Evolutionary conservation across 2,888 invertebrate genomes (phyloP), one percentile per base, ranked within the genome.

Genomic region (Lepas anatifera): DNA sequence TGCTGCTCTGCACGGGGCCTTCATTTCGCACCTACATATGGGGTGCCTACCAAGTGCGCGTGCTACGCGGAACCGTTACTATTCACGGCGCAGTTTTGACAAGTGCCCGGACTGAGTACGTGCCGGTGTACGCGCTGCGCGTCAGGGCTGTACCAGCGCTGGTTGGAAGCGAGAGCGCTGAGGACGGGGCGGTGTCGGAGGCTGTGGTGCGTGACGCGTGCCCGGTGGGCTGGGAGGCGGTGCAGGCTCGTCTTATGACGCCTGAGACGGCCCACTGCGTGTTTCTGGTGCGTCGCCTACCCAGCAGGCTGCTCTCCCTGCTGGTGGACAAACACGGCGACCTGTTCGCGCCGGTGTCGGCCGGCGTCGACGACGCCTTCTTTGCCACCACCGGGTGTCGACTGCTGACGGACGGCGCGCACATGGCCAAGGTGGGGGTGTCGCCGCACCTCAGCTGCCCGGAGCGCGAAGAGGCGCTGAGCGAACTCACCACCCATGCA

Each of bases 91-190:
- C 52, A 13, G 3, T 3, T 6, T 32, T 52, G 29, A 52, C 52
- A 18, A 13, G 29, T 16, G 52, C 29, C 11, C 29, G 52, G 18
- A 32, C 52, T 16, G 16, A 18, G 16, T 52, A 32, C 52, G 27
- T 32, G 52, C 52, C 52, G 29, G 52, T 52, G 52, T 52, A n/a
- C 52, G 52, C 52, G 18, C 52, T 52, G 52, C 52, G 52, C 29
- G 52, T 52, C 13, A 52, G 32, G 29, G 13, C 52, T 29, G 29
- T 52, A 6, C 52, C 52, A 16, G 16, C 52, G 32, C 52, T 52
- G 52, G 41, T 41, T 10, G 41, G 10, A 4, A 16, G 11, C 41
- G 41, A 10, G 52, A 16, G 27, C 16, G 52, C 29, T 2, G 52
- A 32, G 16, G 3, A n/a, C 29, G 16, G 29, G 27, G 7, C 52